Percentiles rank a stretch among this genome's conserved stretches.
These are phyloP conservation scores for Adineta ricciae DNA, from an alignment of 2,888 invertebrate genomes.

Conservation along the genomic window DNA sequence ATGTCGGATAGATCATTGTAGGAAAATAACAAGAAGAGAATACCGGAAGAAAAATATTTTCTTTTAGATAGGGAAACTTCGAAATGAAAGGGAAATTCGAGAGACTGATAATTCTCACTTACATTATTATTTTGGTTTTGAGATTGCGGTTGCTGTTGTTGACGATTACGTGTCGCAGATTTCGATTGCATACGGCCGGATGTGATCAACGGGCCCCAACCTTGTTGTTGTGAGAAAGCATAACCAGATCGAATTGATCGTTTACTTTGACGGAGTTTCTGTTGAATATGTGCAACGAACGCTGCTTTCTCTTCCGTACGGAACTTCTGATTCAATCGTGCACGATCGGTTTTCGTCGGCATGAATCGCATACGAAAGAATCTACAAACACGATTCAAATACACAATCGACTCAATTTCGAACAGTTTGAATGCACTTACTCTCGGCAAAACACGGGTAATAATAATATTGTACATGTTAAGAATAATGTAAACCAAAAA, in stretches of 20 bases:
- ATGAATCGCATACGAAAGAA: conserved; percentile 14
- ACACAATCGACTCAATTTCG: background rate
- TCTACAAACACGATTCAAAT: background rate
- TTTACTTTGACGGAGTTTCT: background rate
- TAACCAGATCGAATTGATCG: conserved; percentile 13
- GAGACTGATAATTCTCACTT: background rate
- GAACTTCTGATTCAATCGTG: background rate
- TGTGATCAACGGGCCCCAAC: conserved; percentile 4
- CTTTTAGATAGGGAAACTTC: too few relatives aligned
- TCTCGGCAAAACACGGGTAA: conserved; percentile 61
- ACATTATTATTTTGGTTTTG: background rate
- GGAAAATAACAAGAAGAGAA: background rate
- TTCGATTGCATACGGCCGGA: background rate
- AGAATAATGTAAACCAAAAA: conserved; percentile 61
- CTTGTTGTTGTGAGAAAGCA: conserved; percentile 3
- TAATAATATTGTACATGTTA: conserved; percentile 66
- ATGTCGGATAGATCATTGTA: background rate
- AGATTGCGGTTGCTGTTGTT: background rate
- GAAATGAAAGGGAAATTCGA: too few relatives aligned
- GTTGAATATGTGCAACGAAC: conserved; percentile 10
- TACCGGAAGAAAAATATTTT: too few relatives aligned
- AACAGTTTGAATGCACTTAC: background rate
- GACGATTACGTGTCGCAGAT: background rate
- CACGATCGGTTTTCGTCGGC: background rate
- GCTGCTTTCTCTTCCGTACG: conserved; percentile 7